Base-by-base conservation (phyloP, 1,140 invertebrate species). In the Phymorhynchus buccinoides region DNA sequence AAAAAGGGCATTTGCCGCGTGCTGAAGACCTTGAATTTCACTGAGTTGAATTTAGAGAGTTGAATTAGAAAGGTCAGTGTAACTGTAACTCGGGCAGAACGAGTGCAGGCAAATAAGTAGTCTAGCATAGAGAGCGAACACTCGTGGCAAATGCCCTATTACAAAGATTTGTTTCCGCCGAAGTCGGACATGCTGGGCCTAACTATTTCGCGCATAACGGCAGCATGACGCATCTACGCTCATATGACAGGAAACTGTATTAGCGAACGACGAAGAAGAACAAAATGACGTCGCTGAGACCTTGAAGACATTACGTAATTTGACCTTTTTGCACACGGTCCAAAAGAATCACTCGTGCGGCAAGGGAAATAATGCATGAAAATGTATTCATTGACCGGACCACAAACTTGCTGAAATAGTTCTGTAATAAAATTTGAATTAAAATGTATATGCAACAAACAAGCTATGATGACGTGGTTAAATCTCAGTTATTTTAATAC, bases 291-390 rank as follows among this genome's bases (percentile, higher is more conserved):
- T n/a, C n/a, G n/a, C 41, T 9, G 1, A 78, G 30, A 3, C 75
- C 6, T 42, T 39, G 16, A 9, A n/a, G 68, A 35, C 30, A 71
- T 71, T 75, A 75, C 73, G 37, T 75, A 75, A 75, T 75, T 18
- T 37, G 73, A 27, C 48, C 78, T 80, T 80, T 66, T 56, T 81
- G 62, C 80, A 66, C 80, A 68, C 80, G 37, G 32, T 16, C 22
- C 62, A 7, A 52, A 80, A 35, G 62, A 42, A n/a, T 42, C 62
- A 39, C 18, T 30, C 0, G 18, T 66, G 62, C 37, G 30, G 39
- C 32, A 44, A 83, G 81, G 66, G 62, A 83, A 35, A 83, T 83
- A 83, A 83, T 83, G 41, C 81, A 83, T 83, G 81, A 73, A 83
- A 83, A 83, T 83, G 66, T 83, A 83, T 83, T 83, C 81, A 83